Evolutionary conservation across 1,140 invertebrate species (phyloP).

Genomic region (Diachasma alloeum): DNA sequence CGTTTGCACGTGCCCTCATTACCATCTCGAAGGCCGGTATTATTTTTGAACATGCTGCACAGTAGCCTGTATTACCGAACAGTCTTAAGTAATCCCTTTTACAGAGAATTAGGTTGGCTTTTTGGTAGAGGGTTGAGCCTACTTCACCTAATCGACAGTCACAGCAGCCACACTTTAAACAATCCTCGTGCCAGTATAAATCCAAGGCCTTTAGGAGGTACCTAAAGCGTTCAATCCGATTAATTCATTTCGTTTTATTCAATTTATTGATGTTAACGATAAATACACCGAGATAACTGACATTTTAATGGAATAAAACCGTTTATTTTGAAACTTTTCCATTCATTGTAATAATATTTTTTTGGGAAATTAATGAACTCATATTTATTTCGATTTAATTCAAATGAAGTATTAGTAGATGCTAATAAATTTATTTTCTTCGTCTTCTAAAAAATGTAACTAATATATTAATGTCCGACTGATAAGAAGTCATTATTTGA

Average conservation of each 20-base stretch:
- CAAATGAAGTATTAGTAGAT: no score
- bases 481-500: no score
- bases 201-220: constrained; percentile 87
- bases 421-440: no score
- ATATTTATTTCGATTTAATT: no score
- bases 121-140: constrained; percentile 95
- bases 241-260: not conserved
- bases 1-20: constrained; percentile 95
- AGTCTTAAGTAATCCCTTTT: constrained; percentile 97
- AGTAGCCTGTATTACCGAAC: constrained; percentile 90
- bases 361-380: no score
- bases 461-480: no score
- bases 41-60: constrained; percentile 93
- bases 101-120: constrained; percentile 97
- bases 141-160: constrained; percentile 96
- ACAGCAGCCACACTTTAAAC: constrained; percentile 96
- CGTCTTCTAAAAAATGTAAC: no score
- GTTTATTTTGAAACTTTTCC: no score
- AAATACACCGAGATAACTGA: no score
- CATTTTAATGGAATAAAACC: no score
- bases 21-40: constrained; percentile 99
- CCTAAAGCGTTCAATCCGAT: constrained; percentile 37
- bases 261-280: not conserved
- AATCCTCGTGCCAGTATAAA: constrained; percentile 97
- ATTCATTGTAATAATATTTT: no score